Evolutionary conservation across 2,888 invertebrate genomes (phyloP).

Genomic region (Agrochola macilenta): DNA sequence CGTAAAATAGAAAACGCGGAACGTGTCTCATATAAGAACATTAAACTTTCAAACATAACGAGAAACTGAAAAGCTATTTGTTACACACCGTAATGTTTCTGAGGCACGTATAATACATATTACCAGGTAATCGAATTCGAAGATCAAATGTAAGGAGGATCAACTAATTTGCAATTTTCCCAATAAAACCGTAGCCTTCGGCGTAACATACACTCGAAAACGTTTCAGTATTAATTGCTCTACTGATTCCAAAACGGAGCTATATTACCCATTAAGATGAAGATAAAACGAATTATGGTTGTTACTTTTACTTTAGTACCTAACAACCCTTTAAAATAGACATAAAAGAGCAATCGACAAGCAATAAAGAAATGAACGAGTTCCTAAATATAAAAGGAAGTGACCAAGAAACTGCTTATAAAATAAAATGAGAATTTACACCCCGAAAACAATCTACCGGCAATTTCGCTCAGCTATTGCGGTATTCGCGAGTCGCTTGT

Average conservation of each 20-base stretch:
- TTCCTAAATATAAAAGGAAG: slow-evolving; percentile 68
- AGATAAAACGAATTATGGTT: slow-evolving; percentile 82
- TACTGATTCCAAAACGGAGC: slow-evolving; percentile 77
- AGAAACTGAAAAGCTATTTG: slow-evolving; percentile 77
- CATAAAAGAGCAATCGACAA: slow-evolving; percentile 68
- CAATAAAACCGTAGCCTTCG: slow-evolving; percentile 84
- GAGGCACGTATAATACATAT: slow-evolving; percentile 80
- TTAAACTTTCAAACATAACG: slow-evolving; percentile 73
- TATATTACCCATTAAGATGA: slow-evolving; percentile 85
- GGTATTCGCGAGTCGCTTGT: slow-evolving; percentile 86
- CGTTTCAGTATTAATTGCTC: slow-evolving; percentile 82
- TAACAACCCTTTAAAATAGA: slow-evolving; percentile 67
- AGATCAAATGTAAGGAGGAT: slow-evolving; percentile 79
- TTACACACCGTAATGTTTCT: slow-evolving; percentile 69
- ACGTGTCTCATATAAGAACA: slow-evolving; percentile 76
- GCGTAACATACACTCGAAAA: slow-evolving; percentile 74
- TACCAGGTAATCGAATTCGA: slow-evolving; percentile 79
- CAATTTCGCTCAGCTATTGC: slow-evolving; percentile 84
- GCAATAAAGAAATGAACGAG: slow-evolving; percentile 65
- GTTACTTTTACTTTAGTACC: slow-evolving; percentile 70
- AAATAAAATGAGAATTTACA: slow-evolving; percentile 82
- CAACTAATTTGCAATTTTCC: slow-evolving; percentile 85
- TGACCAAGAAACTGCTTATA: slow-evolving; percentile 76
- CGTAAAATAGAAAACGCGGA: slow-evolving; percentile 71
- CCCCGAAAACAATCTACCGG: slow-evolving; percentile 85